Evolutionary conservation across 2,888 invertebrate genomes (phyloP).

Genomic region (Agonopterix heracliana): DNA sequence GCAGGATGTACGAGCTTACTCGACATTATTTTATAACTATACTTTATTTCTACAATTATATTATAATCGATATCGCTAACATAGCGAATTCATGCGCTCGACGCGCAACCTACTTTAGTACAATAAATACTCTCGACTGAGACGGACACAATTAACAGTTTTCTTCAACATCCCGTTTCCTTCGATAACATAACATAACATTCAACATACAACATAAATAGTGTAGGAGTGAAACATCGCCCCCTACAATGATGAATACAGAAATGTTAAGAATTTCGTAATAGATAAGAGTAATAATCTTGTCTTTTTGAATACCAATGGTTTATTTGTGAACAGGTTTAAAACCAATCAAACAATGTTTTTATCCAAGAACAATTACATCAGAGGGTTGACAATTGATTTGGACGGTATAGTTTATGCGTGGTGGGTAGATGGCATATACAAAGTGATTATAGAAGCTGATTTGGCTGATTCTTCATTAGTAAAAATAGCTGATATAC

Average conservation of each 20-base stretch:
- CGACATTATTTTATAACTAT: no score
- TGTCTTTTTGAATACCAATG: slow-evolving; percentile 42
- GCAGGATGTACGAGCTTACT: no score
- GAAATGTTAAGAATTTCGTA: slow-evolving; percentile 46
- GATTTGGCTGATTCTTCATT: slow-evolving; percentile 38
- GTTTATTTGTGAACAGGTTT: slow-evolving; percentile 41
- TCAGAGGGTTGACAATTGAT: slow-evolving; percentile 54
- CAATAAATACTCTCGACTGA: no score
- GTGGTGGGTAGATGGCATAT: slow-evolving; percentile 65
- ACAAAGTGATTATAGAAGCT: slow-evolving; percentile 37
- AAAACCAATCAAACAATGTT: slow-evolving; percentile 26
- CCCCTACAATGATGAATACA: slow-evolving; percentile 37
- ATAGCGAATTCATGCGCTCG: no score
- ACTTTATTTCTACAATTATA: no score
- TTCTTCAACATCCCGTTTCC: no score
- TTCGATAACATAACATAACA: no score
- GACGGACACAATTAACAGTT: no score
- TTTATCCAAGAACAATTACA: slow-evolving; percentile 50
- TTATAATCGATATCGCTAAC: no score
- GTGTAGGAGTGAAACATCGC: no score
- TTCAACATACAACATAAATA: no score
- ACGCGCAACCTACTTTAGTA: no score
- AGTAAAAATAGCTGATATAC: slow-evolving; percentile 37
- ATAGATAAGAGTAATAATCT: slow-evolving; percentile 46
- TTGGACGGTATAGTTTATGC: slow-evolving; percentile 46